Base-by-base conservation (phyloP, 2,797 vertebrate genomes). In the Sebastes diaconus region DNA sequence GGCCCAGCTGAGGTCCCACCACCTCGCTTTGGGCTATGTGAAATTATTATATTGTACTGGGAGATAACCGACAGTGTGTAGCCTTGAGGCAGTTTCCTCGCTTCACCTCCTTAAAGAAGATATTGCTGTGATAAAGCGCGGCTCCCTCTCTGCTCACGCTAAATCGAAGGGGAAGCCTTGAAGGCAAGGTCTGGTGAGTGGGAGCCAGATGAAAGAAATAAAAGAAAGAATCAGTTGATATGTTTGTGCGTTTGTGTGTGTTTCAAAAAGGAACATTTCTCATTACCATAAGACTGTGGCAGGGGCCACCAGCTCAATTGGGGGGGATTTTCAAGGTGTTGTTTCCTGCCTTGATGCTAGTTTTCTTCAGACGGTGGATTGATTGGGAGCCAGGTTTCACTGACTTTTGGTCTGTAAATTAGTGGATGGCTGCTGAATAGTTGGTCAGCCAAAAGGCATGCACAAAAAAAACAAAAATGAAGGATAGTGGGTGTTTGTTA, bases 21-120 rank as follows among this genome's bases (percentile, higher is more conserved):
- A 87, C 85, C 84, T 91, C 61, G 86, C 94, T 94, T 69, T 80
- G 80, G 93, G 93, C 92, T 65, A 86, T 91, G 88, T 92, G 91
- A 90, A 94, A 93, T 95, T 78, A 95, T 95, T 88, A 93, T 87
- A 87, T 93, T 92, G 92, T 91, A 92, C 90, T 77, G 72, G 84
- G 89, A 94, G 93, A 94, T 95, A 95, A 91, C 91, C 92, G 91
- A 91, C 84, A 90, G 87, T 84, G 79, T 92, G 90, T 92, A 93
- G 93, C 94, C 95, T 96, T 84, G 85, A 92, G 95, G 94, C 92
- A 77, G 60, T 89, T 88, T 92, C 86, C 90, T 86, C 75, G 77
- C 90, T 91, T 92, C 87, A 87, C 90, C 92, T 93, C 91, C 88
- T 93, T 93, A 94, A 93, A 94, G 94, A 92, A 91, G 91, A 94